phyloP scores from a whole-genome alignment of 2,113 vertebrate species.

The Asarcornis scutulata region DNA sequence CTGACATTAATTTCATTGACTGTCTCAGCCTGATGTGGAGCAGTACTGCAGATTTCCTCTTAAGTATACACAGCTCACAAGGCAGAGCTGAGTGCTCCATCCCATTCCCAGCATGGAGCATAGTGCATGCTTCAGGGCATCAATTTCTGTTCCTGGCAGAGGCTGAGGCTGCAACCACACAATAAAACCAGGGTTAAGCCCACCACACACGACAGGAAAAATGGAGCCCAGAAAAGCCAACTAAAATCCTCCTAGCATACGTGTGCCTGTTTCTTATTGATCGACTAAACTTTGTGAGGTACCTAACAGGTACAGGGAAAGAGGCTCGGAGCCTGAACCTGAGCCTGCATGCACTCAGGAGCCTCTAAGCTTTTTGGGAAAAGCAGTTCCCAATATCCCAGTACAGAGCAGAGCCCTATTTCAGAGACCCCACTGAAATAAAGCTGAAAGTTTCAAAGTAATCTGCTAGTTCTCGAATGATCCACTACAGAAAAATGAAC shows the following conservation, averaged over 20 bases:
- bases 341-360: background rate
- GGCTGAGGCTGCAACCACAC: background rate
- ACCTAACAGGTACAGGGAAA: background rate
- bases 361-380: background rate
- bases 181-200: background rate
- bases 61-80: fast-evolving
- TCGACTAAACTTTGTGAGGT: background rate
- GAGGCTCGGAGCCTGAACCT: background rate
- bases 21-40: background rate
- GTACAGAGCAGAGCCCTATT: background rate
- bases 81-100: background rate
- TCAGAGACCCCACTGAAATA: background rate
- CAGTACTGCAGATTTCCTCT: background rate
- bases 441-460: background rate
- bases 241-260: background rate
- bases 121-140: fast-evolving
- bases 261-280: background rate
- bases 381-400: background rate
- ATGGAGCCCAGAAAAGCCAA: background rate
- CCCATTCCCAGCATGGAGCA: background rate
- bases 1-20: background rate
- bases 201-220: background rate
- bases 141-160: background rate
- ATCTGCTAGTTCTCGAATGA: background rate
- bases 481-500: background rate